Conservation (phyloP, 2,888 invertebrate genomes). For the Phlogophora meticulosa region DNA sequence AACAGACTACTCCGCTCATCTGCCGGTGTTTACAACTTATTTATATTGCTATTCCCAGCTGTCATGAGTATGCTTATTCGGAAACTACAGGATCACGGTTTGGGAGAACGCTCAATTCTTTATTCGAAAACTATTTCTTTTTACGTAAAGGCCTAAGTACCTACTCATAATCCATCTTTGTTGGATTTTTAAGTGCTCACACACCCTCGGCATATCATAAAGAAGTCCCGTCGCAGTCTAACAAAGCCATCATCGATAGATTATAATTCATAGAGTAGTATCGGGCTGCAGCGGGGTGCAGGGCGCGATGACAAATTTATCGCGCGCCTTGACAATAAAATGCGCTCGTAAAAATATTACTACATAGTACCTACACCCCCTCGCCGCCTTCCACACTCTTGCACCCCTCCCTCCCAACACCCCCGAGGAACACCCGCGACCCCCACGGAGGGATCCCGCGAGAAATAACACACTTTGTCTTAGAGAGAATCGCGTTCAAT, state of each 20-base stretch:
- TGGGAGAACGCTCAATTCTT: no score
- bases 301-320: slow-evolving; percentile 86
- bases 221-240: background rate
- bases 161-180: background rate
- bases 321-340: slow-evolving; percentile 84
- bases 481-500: slow-evolving; percentile 84
- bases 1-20: background rate
- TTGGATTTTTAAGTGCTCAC: background rate
- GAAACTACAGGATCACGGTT: no score
- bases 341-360: slow-evolving; percentile 89
- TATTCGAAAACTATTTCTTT: no score
- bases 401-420: slow-evolving; percentile 39
- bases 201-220: no score
- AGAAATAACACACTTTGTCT: slow-evolving; percentile 90
- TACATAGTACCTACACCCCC: slow-evolving; percentile 68
- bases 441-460: slow-evolving; percentile 78
- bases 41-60: background rate
- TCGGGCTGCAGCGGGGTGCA: slow-evolving; percentile 41
- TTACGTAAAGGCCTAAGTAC: no score
- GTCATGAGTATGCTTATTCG: no score
- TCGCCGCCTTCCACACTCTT: slow-evolving; percentile 39
- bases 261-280: slow-evolving; percentile 54
- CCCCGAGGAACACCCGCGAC: slow-evolving; percentile 29
- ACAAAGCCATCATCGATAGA: slow-evolving; percentile 17
- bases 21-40: no score